Evolutionary conservation across 2,888 invertebrate genomes (phyloP), one percentile per base, ranked within the genome.

Genomic region (Cyclophora punctaria): DNA sequence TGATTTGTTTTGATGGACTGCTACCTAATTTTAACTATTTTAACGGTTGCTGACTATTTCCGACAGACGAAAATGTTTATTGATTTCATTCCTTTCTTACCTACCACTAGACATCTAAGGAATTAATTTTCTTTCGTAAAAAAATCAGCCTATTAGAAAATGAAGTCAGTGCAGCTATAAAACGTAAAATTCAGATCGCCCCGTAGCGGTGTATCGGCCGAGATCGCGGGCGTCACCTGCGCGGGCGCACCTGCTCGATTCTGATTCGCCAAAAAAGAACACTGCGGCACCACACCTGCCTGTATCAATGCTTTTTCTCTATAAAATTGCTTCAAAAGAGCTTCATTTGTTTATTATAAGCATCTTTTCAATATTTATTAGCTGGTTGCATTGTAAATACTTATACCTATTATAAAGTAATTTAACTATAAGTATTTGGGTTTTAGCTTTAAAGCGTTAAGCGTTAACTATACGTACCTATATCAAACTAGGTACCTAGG

Each of bases 251-350:
- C 83, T 83, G 83, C 80, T 56, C 64, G 75, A 71, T 82, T 77
- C 77, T 85, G 85, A 85, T 85, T 85, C 85, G 83, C 85, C 83
- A 83, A 85, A 83, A 84, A 81, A 75, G 78, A 81, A 69, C 77
- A 78, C 67, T 67, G 70, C 64, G 67, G 63, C 65, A 57, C 61
- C 60, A 70, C 83, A 84, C 83, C 84, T 83, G 84, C 79, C 71
- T 54, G 57, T 62, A 64, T 67, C 68, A 65, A 71, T 72, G 69
- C 64, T 58, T 48, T 48, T 49, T 43, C 47, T 50, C 37, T 37
- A 37, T 5, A 5, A 5, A 5, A 5, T 37, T 5, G 37, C 37
- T 37, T 37, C 37, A 37, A 37, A 5, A 37, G 37, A 37, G 37
- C 37, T 37, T 37, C 37, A 37, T 37, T 37, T 5, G 37, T 37